phyloP scores from a whole-genome alignment of 2,888 invertebrate genomes.

The Chorisops tibialis region DNA sequence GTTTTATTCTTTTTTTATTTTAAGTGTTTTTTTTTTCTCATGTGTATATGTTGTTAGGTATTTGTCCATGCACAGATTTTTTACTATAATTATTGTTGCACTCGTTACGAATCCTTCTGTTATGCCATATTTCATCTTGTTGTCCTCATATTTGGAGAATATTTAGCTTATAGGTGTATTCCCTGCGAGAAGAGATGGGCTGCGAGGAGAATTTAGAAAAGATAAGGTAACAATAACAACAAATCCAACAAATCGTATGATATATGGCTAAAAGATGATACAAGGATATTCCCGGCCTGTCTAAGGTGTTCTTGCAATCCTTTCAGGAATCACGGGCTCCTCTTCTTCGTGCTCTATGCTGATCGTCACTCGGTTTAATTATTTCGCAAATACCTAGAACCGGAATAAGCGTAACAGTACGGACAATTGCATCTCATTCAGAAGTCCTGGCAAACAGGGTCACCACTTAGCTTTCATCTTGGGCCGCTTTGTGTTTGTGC shows the following conservation, averaged over 20 bases:
- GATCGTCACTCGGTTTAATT: no score
- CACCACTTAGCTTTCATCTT: no score
- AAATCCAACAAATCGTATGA: no score
- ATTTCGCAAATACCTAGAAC: no score
- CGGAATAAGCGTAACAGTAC: no score
- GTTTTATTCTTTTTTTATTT: slow-evolving; percentile 6
- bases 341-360: no score
- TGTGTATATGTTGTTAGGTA: neutral
- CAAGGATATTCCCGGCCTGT: no score
- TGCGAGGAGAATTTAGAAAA: neutral
- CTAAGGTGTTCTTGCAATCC: neutral
- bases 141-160: slow-evolving; percentile 23
- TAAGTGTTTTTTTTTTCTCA: neutral
- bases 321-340: no score
- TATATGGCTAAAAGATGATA: neutral
- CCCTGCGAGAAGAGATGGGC: neutral
- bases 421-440: no score
- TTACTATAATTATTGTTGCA: slow-evolving; percentile 24
- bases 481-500: no score
- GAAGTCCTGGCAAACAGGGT: no score
- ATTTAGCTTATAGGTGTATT: slow-evolving; percentile 23
- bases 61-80: slow-evolving; percentile 14
- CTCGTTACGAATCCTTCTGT: slow-evolving; percentile 18
- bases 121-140: slow-evolving; percentile 9
- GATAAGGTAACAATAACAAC: neutral